These are phyloP conservation scores for Rynchops niger DNA, from an alignment of 2,113 vertebrate species.

Conservation along the genomic window DNA sequence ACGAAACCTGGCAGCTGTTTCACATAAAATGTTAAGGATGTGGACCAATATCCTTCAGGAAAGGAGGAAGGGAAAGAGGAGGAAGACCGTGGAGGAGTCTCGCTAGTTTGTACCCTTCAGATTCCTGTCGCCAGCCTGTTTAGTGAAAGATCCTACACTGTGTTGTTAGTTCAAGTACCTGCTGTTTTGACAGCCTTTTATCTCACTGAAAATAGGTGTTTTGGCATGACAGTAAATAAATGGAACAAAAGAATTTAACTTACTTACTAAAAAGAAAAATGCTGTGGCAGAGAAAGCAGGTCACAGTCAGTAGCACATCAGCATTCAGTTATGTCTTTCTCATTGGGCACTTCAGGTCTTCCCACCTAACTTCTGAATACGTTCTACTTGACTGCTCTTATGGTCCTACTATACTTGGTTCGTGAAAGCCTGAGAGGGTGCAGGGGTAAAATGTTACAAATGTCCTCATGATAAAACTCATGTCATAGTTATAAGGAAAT, in stretches of 20 bases:
- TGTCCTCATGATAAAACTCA: neutral
- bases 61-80: neutral
- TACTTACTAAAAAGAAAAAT: neutral
- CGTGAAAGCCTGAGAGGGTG: neutral
- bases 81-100: neutral
- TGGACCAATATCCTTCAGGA: neutral
- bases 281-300: neutral
- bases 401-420: neutral
- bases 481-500: neutral
- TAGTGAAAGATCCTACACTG: neutral
- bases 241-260: neutral
- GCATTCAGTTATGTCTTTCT: neutral
- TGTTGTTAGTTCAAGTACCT: neutral
- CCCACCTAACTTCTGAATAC: neutral
- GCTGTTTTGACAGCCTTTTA: conserved; percentile 10
- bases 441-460: neutral
- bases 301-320: neutral
- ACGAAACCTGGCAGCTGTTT: conserved; percentile 39
- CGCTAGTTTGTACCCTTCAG: neutral
- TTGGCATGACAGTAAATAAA: neutral
- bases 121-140: neutral
- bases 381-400: neutral
- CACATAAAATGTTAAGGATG: neutral
- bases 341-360: neutral
- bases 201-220: neutral